These are phyloP conservation scores for Glareola pratincola DNA, from an alignment of 2,113 vertebrate species.

Conservation along the genomic window DNA sequence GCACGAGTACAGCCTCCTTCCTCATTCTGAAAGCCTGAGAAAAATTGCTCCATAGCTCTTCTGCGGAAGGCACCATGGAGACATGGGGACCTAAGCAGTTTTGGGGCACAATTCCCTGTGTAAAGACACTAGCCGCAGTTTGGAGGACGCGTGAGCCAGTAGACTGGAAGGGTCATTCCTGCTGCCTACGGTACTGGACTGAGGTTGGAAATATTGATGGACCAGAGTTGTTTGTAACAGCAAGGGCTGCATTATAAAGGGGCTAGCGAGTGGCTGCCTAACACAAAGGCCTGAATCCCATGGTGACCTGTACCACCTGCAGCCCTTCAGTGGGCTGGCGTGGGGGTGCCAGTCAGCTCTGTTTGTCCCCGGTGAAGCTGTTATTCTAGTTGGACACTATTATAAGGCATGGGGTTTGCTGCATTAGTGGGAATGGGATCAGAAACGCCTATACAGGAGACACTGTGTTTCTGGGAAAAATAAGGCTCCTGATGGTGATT, in stretches of 20 bases:
- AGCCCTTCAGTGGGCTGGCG: background rate
- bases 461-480: background rate
- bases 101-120: background rate
- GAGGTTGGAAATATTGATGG: background rate
- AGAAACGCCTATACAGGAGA: background rate
- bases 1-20: background rate
- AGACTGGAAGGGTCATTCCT: background rate
- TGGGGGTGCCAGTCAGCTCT: background rate
- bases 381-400: background rate
- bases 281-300: background rate
- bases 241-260: background rate
- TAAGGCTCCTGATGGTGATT: background rate
- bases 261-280: background rate
- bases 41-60: background rate
- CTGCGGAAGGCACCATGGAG: background rate
- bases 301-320: background rate
- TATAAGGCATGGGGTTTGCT: background rate
- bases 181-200: background rate
- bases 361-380: background rate
- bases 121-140: background rate
- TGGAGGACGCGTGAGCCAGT: background rate
- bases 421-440: background rate
- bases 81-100: background rate
- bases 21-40: background rate
- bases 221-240: background rate